phyloP scores from a whole-genome alignment of 1,140 invertebrate species.

The Ganaspis sp. region DNA sequence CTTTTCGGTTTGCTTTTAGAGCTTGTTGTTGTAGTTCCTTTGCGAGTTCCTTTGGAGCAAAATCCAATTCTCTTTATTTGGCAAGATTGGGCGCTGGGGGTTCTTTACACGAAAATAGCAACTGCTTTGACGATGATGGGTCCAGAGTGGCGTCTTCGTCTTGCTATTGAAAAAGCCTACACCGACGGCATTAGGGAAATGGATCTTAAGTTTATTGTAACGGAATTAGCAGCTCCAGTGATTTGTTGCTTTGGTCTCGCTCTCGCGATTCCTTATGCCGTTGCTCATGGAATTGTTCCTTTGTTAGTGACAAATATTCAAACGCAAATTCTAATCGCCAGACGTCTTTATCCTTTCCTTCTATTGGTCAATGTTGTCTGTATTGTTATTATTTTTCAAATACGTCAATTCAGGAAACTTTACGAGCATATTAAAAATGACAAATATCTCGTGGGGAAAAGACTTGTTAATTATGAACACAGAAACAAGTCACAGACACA shows the following conservation, averaged over 20 bases:
- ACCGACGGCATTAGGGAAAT: conserved; percentile 95
- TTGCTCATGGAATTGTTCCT: conserved; percentile 90
- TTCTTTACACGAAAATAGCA: conserved; percentile 98
- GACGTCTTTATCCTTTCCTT: conserved; percentile 94
- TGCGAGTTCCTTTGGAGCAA: conserved; percentile 94
- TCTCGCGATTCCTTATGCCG: conserved; percentile 92
- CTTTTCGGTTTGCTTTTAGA: conserved; percentile 95
- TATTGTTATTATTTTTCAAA: conserved; percentile 86
- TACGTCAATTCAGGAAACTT: conserved; percentile 93
- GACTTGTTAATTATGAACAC: conserved; percentile 96
- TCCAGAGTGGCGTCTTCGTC: conserved; percentile 94
- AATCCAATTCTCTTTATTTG: conserved; percentile 96
- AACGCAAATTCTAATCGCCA: conserved; percentile 85
- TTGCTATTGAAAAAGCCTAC: conserved; percentile 93
- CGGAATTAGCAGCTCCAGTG: conserved; percentile 91
- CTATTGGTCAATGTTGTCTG: conserved; percentile 83
- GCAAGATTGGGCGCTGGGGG: conserved; percentile 97
- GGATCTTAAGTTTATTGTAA: conserved; percentile 91
- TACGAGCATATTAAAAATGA: conserved; percentile 99
- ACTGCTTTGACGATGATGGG: conserved; percentile 98
- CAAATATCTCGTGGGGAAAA: conserved; percentile 96
- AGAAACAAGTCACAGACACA: conserved; percentile 79
- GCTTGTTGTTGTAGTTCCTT: conserved; percentile 92
- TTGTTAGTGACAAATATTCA: conserved; percentile 85
- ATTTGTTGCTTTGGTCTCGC: conserved; percentile 91